Conservation (phyloP, 2,888 invertebrate species). For the Nyleta sp. region DNA sequence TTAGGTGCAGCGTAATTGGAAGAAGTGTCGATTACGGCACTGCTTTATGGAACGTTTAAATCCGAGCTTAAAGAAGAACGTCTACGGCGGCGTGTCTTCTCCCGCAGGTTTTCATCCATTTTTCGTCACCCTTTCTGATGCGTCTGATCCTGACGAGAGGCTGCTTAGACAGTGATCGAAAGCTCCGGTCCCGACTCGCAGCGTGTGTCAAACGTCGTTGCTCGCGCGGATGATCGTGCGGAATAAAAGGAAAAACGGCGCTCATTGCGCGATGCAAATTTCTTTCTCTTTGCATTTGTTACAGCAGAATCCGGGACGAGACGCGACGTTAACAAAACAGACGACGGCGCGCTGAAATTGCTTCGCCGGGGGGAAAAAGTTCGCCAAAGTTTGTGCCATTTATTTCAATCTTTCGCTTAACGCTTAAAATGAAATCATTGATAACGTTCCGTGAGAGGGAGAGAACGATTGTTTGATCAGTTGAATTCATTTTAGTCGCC, state of each 20-base stretch:
- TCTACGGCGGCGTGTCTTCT: neutral
- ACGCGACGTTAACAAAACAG: slow-evolving; percentile 39
- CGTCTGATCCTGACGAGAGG: slow-evolving; percentile 30
- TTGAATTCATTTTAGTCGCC: slow-evolving; percentile 30
- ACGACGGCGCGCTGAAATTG: slow-evolving; percentile 42
- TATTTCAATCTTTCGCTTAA: slow-evolving; percentile 48
- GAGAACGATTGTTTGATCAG: slow-evolving; percentile 19
- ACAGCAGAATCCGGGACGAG: slow-evolving; percentile 21
- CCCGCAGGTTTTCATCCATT: slow-evolving; percentile 28
- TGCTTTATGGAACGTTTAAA: slow-evolving; percentile 1
- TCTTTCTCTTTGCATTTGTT: slow-evolving; percentile 33
- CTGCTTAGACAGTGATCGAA: slow-evolving; percentile 34
- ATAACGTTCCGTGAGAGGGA: slow-evolving; percentile 23
- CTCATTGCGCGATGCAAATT: slow-evolving; percentile 38
- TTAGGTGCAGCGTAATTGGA: slow-evolving; percentile 26
- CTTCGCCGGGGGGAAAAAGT: slow-evolving; percentile 24
- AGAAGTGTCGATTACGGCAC: slow-evolving; percentile 36
- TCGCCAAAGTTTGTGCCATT: slow-evolving; percentile 42
- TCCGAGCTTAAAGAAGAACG: slow-evolving; percentile 15
- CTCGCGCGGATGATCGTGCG: slow-evolving; percentile 17
- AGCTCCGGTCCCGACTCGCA: neutral
- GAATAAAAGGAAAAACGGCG: slow-evolving; percentile 9
- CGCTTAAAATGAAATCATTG: slow-evolving; percentile 44
- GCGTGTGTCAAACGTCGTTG: slow-evolving; percentile 27
- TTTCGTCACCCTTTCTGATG: slow-evolving; percentile 26